These are phyloP conservation scores for Machimus atricapillus DNA, from an alignment of 2,888 invertebrate species.

Conservation along the genomic window DNA sequence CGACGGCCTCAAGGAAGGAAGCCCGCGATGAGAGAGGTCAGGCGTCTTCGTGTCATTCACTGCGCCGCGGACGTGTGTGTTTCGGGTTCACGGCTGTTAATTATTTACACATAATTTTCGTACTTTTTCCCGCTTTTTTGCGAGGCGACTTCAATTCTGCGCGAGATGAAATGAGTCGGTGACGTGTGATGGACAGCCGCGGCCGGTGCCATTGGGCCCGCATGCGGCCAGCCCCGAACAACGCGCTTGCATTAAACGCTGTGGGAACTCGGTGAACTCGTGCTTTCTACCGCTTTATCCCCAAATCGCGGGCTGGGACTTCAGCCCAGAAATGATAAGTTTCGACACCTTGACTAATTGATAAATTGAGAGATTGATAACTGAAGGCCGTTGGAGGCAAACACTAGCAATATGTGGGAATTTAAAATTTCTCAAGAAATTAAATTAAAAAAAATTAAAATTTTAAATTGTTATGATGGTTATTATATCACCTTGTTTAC, in stretches of 20 bases:
- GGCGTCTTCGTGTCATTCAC: conserved; percentile 12
- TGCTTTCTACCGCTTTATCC: background rate
- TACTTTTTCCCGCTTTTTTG: background rate
- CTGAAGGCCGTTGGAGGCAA: background rate
- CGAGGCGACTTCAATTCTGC: background rate
- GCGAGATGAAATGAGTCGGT: background rate
- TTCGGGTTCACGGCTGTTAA: conserved; percentile 24
- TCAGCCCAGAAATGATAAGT: background rate
- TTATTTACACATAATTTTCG: conserved; percentile 18
- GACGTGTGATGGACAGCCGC: conserved; percentile 6
- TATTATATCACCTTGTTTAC: no score
- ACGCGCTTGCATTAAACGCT: background rate
- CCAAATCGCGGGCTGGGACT: background rate
- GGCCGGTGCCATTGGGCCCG: conserved; percentile 9
- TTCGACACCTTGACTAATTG: background rate
- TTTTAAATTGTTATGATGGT: no score
- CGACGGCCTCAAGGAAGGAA: background rate
- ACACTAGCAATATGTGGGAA: background rate
- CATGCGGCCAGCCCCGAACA: background rate
- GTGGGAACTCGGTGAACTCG: conserved; percentile 12
- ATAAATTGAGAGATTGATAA: background rate
- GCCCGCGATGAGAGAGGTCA: conserved; percentile 20
- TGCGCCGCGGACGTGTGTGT: background rate
- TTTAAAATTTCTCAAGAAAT: no score
- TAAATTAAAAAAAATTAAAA: no score